phyloP scores from a whole-genome alignment of 2,888 invertebrate species.

The Pandemis cinnamomeana region DNA sequence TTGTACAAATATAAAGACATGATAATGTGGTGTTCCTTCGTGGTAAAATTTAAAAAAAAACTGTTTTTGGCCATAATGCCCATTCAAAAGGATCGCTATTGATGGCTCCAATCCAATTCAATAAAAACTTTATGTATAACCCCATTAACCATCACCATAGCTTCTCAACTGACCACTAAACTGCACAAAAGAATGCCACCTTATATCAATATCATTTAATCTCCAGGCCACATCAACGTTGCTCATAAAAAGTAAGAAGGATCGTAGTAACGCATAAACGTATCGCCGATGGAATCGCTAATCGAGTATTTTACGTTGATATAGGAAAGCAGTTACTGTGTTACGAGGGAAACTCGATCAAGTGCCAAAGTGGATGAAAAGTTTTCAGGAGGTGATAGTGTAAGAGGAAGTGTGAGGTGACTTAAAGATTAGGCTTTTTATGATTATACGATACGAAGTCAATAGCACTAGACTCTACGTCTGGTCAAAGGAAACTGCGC shows the following conservation, averaged over 20 bases:
- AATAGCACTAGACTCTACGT: too few relatives aligned
- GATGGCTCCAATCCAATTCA: too few relatives aligned
- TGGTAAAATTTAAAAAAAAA: too few relatives aligned
- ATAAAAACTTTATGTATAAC: not conserved
- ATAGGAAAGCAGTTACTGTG: conserved; percentile 49
- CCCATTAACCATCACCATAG: not conserved
- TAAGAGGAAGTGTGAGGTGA: not conserved
- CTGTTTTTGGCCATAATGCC: too few relatives aligned
- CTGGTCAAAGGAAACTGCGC: too few relatives aligned
- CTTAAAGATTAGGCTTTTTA: not conserved
- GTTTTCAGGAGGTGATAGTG: not conserved
- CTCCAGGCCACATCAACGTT: conserved; percentile 15
- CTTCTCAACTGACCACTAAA: conserved; percentile 5
- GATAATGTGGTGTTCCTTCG: too few relatives aligned
- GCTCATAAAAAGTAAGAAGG: conserved; percentile 22
- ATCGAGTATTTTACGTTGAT: conserved; percentile 52
- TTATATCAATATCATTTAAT: conserved; percentile 25
- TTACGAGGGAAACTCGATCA: conserved; percentile 17
- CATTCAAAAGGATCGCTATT: too few relatives aligned
- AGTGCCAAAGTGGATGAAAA: not conserved
- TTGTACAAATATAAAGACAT: too few relatives aligned
- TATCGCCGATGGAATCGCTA: conserved; percentile 50
- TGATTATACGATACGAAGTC: not conserved
- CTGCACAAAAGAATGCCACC: conserved; percentile 10
- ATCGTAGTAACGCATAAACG: conserved; percentile 44